Evolutionary conservation across 2,797 vertebrate species (phyloP).

Genomic region (Sciaenops ocellatus): DNA sequence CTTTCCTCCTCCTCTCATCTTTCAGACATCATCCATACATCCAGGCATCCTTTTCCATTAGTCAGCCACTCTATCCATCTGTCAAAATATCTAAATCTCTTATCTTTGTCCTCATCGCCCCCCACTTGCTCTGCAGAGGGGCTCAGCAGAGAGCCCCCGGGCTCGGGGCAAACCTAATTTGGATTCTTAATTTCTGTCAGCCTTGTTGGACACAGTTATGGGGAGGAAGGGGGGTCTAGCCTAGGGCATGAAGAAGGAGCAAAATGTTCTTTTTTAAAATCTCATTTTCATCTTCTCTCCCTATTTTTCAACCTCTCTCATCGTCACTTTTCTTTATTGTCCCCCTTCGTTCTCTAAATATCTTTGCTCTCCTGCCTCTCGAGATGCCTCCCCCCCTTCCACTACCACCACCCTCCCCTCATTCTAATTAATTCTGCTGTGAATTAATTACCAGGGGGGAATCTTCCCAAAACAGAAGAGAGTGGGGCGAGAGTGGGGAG

Average conservation of each 20-base stretch:
- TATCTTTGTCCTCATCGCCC: slow-evolving; percentile 51
- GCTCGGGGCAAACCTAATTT: slow-evolving; percentile 62
- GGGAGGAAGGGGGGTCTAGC: neutral
- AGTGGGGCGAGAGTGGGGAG: slow-evolving; percentile 40
- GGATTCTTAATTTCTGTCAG: slow-evolving; percentile 54
- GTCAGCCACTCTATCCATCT: slow-evolving; percentile 47
- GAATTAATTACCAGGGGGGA: slow-evolving; percentile 77
- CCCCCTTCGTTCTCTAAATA: slow-evolving; percentile 54
- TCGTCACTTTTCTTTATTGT: slow-evolving; percentile 23
- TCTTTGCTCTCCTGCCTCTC: slow-evolving; percentile 56
- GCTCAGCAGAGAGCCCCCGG: slow-evolving; percentile 39
- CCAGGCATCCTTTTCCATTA: slow-evolving; percentile 62
- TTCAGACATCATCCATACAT: slow-evolving; percentile 51
- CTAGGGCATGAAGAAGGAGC: slow-evolving; percentile 8
- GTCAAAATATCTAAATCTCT: slow-evolving; percentile 52
- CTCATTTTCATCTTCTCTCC: slow-evolving; percentile 11
- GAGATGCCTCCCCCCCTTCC: slow-evolving; percentile 8
- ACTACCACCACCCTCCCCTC: slow-evolving; percentile 3
- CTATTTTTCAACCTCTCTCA: slow-evolving; percentile 18
- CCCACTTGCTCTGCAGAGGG: slow-evolving; percentile 26
- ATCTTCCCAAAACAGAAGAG: slow-evolving; percentile 76
- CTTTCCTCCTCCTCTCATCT: slow-evolving; percentile 43
- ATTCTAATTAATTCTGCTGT: slow-evolving; percentile 80
- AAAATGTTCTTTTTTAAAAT: slow-evolving; percentile 24
- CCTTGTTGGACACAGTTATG: slow-evolving; percentile 46